phyloP scores from a whole-genome alignment of 2,797 vertebrate species.

The Falco berigora region DNA sequence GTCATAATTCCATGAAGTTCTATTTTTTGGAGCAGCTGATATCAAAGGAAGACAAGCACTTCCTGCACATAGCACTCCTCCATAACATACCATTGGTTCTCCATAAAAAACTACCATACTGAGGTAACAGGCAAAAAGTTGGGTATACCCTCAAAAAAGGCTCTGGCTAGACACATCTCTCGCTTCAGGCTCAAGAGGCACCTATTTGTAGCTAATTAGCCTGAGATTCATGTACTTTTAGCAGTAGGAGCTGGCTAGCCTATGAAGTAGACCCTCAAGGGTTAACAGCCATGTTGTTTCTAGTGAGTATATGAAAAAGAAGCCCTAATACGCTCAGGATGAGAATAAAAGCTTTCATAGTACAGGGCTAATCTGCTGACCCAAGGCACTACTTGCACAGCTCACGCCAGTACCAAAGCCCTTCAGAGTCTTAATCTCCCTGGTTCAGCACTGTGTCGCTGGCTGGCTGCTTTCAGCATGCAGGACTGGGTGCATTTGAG shows the following conservation, averaged over 20 bases:
- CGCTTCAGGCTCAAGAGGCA: background rate
- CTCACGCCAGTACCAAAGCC: background rate
- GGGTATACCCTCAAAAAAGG: background rate
- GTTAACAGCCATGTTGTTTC: background rate
- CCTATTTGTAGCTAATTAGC: background rate
- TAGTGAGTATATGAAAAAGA: background rate
- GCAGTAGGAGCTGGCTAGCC: background rate
- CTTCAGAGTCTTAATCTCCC: background rate
- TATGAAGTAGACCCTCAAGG: background rate
- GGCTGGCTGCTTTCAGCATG: background rate
- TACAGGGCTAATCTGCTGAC: background rate
- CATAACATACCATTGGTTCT: background rate
- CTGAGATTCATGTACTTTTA: background rate
- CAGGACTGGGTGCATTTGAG: background rate
- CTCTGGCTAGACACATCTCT: background rate
- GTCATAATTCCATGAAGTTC: background rate
- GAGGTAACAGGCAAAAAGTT: background rate
- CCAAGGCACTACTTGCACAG: background rate
- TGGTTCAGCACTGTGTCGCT: background rate
- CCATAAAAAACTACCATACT: background rate
- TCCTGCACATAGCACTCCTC: background rate
- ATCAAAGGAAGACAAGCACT: background rate
- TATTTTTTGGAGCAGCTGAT: background rate
- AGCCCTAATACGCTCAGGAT: background rate
- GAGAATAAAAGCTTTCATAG: constrained; percentile 24